phyloP scores from a whole-genome alignment of 23 tunicate species.

The Trididemnum clinides region DNA sequence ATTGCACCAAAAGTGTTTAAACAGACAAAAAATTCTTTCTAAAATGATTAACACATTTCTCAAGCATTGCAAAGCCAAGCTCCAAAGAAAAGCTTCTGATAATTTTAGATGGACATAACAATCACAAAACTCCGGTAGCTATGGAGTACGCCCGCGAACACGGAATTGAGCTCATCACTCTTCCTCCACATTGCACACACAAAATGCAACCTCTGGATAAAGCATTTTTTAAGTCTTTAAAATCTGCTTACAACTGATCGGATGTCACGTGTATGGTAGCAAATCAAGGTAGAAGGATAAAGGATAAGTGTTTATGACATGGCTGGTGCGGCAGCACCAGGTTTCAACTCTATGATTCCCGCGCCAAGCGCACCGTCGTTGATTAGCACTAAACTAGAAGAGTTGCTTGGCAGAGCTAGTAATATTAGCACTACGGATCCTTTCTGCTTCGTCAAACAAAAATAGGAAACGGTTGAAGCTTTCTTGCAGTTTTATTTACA shows the following conservation, averaged over 20 bases:
- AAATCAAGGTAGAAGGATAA: not conserved
- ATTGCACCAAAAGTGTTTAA: conserved; percentile 5
- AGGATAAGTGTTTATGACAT: not conserved
- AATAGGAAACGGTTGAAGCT: too few relatives aligned
- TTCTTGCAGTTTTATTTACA: too few relatives aligned
- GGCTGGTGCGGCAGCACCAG: too few relatives aligned
- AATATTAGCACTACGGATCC: too few relatives aligned
- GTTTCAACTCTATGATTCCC: too few relatives aligned
- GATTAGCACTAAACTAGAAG: too few relatives aligned
- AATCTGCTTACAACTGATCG: not conserved
- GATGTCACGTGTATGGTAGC: not conserved
- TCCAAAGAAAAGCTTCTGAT: not conserved
- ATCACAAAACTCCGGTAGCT: conserved; percentile 13
- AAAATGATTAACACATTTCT: conserved; percentile 1
- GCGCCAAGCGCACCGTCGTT: too few relatives aligned
- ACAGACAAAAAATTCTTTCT: not conserved
- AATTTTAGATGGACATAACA: not conserved
- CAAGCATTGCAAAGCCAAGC: conserved; percentile 6
- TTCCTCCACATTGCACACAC: not conserved
- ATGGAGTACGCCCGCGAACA: not conserved
- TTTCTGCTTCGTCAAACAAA: too few relatives aligned
- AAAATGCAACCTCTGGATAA: conserved; percentile 16
- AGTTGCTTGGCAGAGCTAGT: too few relatives aligned
- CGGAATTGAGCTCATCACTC: conserved; percentile 12
- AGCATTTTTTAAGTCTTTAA: not conserved